phyloP scores from a whole-genome alignment of 23 tunicate species.

The Trididemnum nubilum region DNA sequence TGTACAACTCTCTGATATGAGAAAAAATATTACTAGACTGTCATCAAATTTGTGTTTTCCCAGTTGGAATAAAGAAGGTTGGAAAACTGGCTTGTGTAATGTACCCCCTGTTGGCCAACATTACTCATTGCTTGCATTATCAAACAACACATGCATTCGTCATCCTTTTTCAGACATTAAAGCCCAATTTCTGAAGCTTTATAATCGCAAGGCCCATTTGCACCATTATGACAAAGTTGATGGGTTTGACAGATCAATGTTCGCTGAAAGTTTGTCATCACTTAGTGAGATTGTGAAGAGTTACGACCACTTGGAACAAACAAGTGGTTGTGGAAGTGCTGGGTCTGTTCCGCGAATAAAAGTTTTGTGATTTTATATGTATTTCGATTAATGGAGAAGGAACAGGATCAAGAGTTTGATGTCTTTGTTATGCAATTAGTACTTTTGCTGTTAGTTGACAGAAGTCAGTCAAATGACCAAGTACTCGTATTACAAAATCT shows the following conservation, averaged over 20 bases:
- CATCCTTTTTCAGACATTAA: constrained; percentile 65
- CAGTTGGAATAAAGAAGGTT: constrained; percentile 99
- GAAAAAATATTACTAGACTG: constrained; percentile 75
- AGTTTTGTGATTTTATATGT: no score
- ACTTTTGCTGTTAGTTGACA: background rate
- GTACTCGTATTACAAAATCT: no score
- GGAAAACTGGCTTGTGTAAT: constrained; percentile 98
- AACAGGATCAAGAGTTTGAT: no score
- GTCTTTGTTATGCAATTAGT: no score
- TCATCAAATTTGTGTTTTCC: constrained; percentile 76
- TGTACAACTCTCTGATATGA: constrained; percentile 84
- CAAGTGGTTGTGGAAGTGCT: constrained; percentile 6
- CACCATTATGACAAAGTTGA: constrained; percentile 89
- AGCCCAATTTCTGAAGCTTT: constrained; percentile 61
- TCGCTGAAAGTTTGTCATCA: constrained; percentile 68
- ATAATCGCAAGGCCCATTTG: constrained; percentile 86
- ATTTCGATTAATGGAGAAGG: no score
- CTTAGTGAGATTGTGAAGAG: constrained; percentile 53
- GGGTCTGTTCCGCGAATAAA: constrained; percentile 7
- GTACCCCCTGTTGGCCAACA: constrained; percentile 92
- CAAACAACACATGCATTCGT: constrained; percentile 84
- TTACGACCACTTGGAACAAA: constrained; percentile 73
- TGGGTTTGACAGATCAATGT: constrained; percentile 79
- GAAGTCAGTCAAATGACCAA: no score
- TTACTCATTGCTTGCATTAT: constrained; percentile 76